Conservation (phyloP, 1,140 invertebrate genomes). For the Drepana arcuata region DNA sequence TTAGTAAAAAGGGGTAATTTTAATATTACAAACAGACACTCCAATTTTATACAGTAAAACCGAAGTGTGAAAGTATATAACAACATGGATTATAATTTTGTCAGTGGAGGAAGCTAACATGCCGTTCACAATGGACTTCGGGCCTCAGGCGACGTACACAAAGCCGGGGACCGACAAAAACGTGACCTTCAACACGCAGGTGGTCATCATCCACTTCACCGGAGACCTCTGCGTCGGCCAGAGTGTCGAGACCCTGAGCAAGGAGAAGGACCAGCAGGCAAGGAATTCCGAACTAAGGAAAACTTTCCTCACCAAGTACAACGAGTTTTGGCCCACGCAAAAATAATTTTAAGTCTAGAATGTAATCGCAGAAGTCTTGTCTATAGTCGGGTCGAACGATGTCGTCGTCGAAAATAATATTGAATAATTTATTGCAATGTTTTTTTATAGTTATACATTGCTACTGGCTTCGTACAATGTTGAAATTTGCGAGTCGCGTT, state of each 20-base stretch:
- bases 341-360: slow-evolving; percentile 35
- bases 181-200: slow-evolving; percentile 62
- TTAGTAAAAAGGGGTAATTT: too few species aligned
- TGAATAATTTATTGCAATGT: slow-evolving; percentile 9
- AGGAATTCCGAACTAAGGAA: slow-evolving; percentile 60
- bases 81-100: too few species aligned
- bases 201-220: slow-evolving; percentile 60
- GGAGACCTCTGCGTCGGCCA: slow-evolving; percentile 61
- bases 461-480: slow-evolving; percentile 25
- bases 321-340: slow-evolving; percentile 59
- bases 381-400: slow-evolving; percentile 14
- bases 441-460: slow-evolving; percentile 16
- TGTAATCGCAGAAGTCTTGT: slow-evolving; percentile 16
- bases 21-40: too few species aligned
- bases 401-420: slow-evolving; percentile 6
- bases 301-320: slow-evolving; percentile 62
- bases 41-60: too few species aligned
- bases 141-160: slow-evolving; percentile 31
- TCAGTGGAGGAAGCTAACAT: slow-evolving; percentile 33
- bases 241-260: slow-evolving; percentile 61
- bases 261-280: slow-evolving; percentile 62
- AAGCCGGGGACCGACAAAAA: slow-evolving; percentile 53
- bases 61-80: too few species aligned
- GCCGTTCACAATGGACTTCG: slow-evolving; percentile 37
- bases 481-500: slow-evolving; percentile 28